Base-by-base conservation (phyloP, 2,888 invertebrate genomes). In the Tuta absoluta region DNA sequence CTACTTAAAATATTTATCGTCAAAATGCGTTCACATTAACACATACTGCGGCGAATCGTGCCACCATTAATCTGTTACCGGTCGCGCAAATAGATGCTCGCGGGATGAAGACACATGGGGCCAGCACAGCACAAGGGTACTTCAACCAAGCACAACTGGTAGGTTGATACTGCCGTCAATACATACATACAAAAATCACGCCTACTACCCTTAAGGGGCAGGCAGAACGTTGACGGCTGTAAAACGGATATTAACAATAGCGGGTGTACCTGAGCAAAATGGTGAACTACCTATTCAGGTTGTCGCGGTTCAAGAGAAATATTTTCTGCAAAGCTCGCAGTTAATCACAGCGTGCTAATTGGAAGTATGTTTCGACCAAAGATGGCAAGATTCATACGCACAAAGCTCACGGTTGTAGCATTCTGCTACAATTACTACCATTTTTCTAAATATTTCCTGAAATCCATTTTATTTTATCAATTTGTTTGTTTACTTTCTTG, bases 81-180 rank as follows among this genome's bases (percentile, higher is more conserved):
- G 41, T 12, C 41, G 41, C 41, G 82, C 78, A 86, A 86, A 86
- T 84, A 84, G 84, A 86, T 85, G 85, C 84, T 82, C 83, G 84
- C 82, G 84, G 82, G 85, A 86, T 85, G 82, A 85, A 87, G 87
- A 87, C 78, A 73, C 81, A 87, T 84, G 81, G 82, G 41, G 41
- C 41, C 41, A 41, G n/a, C n/a, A n/a, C n/a, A n/a, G n/a, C n/a
- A n/a, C 2, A 28, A 4, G 28, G 28, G 28, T 5, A 28, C 3
- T 28, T 28, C 28, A 5, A 28, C 28, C 28, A 28, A 28, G 28
- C 28, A 4, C 28, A 2, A n/a, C n/a, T n/a, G n/a, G n/a, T n/a
- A n/a, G n/a, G n/a, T n/a, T n/a, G n/a, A n/a, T n/a, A n/a, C n/a
- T n/a, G n/a, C n/a, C n/a, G n/a, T n/a, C n/a, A n/a, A n/a, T n/a